Evolutionary conservation across 2,797 vertebrate species (phyloP).

Genomic region (Lutjanus campechanus): DNA sequence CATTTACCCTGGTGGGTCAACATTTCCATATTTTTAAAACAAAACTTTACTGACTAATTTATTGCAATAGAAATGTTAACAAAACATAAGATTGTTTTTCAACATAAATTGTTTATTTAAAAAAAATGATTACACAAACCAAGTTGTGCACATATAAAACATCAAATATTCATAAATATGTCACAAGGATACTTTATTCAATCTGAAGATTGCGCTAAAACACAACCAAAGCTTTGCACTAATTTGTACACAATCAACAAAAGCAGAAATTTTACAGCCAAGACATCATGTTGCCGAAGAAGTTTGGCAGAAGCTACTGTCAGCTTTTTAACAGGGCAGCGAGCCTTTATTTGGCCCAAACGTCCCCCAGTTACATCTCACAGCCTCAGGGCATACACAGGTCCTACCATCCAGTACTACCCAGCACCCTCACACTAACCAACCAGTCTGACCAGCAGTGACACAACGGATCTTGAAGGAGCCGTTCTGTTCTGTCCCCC

Average conservation of each 20-base stretch:
- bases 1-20: not conserved
- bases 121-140: conserved; percentile 23
- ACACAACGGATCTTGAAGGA: not conserved
- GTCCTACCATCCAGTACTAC: not conserved
- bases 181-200: not conserved
- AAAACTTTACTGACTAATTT: not conserved
- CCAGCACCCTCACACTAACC: not conserved
- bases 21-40: not conserved
- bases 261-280: conserved; percentile 8
- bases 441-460: not conserved
- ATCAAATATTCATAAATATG: conserved; percentile 25
- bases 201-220: not conserved
- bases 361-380: not conserved
- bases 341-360: not conserved
- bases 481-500: too few species aligned
- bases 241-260: not conserved
- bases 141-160: conserved; percentile 2
- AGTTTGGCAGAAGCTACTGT: not conserved
- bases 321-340: not conserved
- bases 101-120: conserved; percentile 17
- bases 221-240: conserved; percentile 9
- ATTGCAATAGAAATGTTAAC: not conserved
- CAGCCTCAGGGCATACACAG: not conserved
- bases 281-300: not conserved
- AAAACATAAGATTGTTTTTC: not conserved